Percentiles rank a stretch among this genome's conserved stretches.
phyloP scores from a whole-genome alignment of 2,113 vertebrate species.

The Paratilapia polleni region DNA sequence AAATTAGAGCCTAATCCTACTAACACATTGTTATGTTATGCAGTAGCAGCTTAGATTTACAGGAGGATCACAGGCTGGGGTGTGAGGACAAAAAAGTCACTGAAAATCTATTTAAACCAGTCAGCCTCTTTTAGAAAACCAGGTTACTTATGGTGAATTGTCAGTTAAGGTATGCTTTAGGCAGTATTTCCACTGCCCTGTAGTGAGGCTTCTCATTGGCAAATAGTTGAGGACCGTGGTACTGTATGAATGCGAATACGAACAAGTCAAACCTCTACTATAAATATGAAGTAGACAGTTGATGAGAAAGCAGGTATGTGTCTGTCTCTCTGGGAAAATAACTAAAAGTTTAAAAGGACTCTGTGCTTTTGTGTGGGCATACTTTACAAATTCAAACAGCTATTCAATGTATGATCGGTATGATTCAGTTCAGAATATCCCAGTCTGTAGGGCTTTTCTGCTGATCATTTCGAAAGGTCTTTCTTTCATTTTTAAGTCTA shows the following conservation, averaged over 20 bases:
- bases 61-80: neutral
- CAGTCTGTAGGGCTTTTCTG: neutral
- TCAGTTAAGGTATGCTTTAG: constrained; percentile 1
- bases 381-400: neutral
- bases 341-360: neutral
- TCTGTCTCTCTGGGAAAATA: neutral
- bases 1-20: neutral
- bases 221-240: neutral
- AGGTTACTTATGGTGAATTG: neutral
- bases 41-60: neutral
- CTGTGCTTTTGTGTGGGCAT: neutral
- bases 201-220: neutral
- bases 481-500: neutral
- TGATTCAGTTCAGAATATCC: neutral
- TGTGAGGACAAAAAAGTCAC: neutral
- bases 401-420: neutral
- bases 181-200: neutral
- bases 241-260: neutral
- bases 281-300: neutral
- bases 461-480: constrained; percentile 1
- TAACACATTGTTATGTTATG: fast-evolving
- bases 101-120: constrained; percentile 2
- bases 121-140: constrained; percentile 4
- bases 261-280: neutral
- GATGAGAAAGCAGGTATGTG: neutral